Evolutionary conservation across 2,888 invertebrate genomes (phyloP), one percentile per base, ranked within the genome.

Genomic region (Deilephila elpenor): DNA sequence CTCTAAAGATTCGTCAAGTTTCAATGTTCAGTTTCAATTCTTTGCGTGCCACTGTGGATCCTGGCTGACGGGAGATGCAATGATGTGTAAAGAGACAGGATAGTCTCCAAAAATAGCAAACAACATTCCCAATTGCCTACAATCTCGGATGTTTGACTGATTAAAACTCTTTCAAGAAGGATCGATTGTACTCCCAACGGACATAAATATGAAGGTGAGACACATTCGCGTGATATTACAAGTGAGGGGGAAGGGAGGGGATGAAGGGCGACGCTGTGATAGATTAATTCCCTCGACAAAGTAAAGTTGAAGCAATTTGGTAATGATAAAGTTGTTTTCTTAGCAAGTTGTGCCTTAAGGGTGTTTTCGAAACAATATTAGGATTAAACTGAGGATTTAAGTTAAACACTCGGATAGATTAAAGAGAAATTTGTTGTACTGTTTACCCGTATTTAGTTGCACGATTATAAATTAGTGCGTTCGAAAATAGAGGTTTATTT

Each of bases 221-320:
- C 53, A 6, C 11, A 64, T 34, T 34, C 14, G 64, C 56, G 32
- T 64, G 25, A 59, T 32, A 59, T 72, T 37, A 44, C n/a, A 64
- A 37, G 64, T 20, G 44, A 44, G 37, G 8, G 14, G 20, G 44
- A 20, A 7, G 20, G 37, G 7, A 4, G 37, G 64, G 64, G 3
- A 11, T 14, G 20, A 51, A 44, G 44, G 25, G 17, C 44, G 17
- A 17, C 20, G 25, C 44, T 32, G 67, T 59, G 61, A 74, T 70
- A 53, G 70, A 64, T 74, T 70, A 71, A 72, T 72, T 74, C 72
- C 59, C 70, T 61, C 61, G 74, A 72, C 72, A 70, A 53, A 67
- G 74, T 64, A 70, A 73, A 71, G 62, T 70, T 61, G 34, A 67
- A 70, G 60, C 70, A 70, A 51, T 73, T 70, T 70, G 72, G 29